Conservation (phyloP, 30 jellyfish, hydroid and myxozoan genomes). For the Nemopilema nomurai region DNA sequence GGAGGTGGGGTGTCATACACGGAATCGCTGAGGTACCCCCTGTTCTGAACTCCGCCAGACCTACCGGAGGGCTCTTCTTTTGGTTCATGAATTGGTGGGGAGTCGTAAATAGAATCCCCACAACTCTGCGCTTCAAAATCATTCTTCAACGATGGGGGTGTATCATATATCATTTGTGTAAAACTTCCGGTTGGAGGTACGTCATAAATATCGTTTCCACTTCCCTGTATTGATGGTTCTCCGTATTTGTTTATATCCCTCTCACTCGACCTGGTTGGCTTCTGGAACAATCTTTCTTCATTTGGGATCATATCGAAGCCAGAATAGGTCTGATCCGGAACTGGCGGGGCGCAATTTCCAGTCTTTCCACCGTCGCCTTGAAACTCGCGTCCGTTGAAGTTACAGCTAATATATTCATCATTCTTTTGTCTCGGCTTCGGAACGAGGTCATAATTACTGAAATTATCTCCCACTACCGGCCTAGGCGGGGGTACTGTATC, state of each 20-base stretch:
- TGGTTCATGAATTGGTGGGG: constrained; percentile 38
- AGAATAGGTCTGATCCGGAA: constrained; percentile 58
- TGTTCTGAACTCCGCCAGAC: background rate
- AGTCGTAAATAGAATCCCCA: constrained; percentile 47
- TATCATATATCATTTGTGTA: constrained; percentile 4
- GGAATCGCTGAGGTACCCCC: constrained; percentile 1
- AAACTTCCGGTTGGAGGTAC: constrained; percentile 8
- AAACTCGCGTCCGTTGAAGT: background rate
- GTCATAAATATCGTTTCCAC: constrained; percentile 20
- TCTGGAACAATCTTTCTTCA: background rate
- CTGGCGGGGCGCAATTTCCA: constrained; percentile 37
- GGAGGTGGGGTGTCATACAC: constrained; percentile 34
- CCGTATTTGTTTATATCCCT: background rate
- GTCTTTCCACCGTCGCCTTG: background rate
- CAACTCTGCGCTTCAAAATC: background rate
- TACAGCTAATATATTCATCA: constrained; percentile 42
- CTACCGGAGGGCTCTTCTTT: background rate
- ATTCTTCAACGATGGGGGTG: background rate
- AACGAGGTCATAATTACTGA: constrained; percentile 41
- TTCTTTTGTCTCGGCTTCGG: constrained; percentile 36
- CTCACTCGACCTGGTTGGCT: constrained; percentile 15
- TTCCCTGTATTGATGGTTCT: background rate
- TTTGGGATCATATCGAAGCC: constrained; percentile 59
- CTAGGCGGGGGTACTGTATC: constrained; percentile 69
- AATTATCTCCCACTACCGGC: background rate